Evolutionary conservation across 2,113 vertebrate genomes (phyloP), one percentile per base, ranked within the genome.

Genomic region (Pterocles burchelli): DNA sequence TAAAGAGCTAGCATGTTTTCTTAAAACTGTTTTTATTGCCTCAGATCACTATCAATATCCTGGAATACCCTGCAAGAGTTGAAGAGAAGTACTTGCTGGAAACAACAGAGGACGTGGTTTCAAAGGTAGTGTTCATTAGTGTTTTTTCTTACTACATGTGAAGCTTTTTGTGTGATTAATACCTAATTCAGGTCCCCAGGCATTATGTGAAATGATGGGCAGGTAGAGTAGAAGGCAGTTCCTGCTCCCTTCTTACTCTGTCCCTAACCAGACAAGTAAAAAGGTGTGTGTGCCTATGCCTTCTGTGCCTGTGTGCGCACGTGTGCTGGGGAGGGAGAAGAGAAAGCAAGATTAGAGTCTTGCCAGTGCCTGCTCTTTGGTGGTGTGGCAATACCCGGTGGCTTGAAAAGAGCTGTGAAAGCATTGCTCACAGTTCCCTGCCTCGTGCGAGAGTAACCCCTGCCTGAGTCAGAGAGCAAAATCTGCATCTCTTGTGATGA

Each of bases 391-490:
- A 5, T 41, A 13, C 58, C 45, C 0, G 0, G 16, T 18, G 54
- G 24, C 41, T 11, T 48, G 3, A 19, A 59, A 48, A 16, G 25
- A 2, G 48, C 46, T 4, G 3, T 0, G 4, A 34, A n/a, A 68
- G 3, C 31, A 1, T 11, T 17, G 63, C 75, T 43, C 16, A 1
- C 17, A 3, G 54, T 1, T 36, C 38, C 67, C 38, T 14, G 62
- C 43, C 17, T 3, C 19, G 1, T 3, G 17, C 21, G 16, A 13
- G 13, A 41, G 1, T 28, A 43, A 10, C 29, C 24, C 46, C 33
- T 25, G 45, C 45, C 21, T 41, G 21, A 55, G 46, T 41, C 54
- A 45, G 66, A n/a, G 46, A 12, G 78, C n/a, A 77, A 18, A 33
- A 43, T 34, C 43, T 58, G 51, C 51, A 3, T 2, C 2, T 19